Evolutionary conservation across 2,797 vertebrate species (phyloP), one percentile per base, ranked within the genome.

Genomic region (Hypotaenidia okinawae): DNA sequence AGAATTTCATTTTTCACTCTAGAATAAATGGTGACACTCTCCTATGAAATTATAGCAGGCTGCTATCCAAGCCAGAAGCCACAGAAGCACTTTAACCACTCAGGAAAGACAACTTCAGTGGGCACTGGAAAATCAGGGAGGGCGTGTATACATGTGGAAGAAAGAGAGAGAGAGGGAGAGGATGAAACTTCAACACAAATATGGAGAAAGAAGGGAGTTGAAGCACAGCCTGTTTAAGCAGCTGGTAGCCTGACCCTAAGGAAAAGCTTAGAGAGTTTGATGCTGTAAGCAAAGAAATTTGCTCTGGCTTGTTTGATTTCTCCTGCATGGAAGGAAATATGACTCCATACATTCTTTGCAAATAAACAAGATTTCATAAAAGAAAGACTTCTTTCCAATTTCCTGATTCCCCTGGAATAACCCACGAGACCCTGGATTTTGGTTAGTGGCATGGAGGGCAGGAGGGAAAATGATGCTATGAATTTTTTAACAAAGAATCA

Each of bases 401-500:
- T 92, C 59, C n/a, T 0, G 8, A n/a, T 85, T 95, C n/a, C 57
- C 5, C 8, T 76, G 57, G 24, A 95, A 77, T 70, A 92, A 93
- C 59, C 55, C n/a, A 35, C 24, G 68, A 47, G 6, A 15, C 47
- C 43, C 57, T 79, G 63, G 90, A 75, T 89, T 95, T 90, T 90
- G 43, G 63, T 82, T 64, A 76, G 43, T 0, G 1, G 43, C 52
- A 77, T 55, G 21, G 33, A 76, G 21, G 9, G 17, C 55, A 84
- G 52, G 58, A 92, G 39, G 59, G 72, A 92, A 94, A 94, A 89
- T 33, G 67, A 90, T 67, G 47, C 24, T 69, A 62, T 63, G 55
- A 88, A 76, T 93, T 91, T 96, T 94, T 90, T 52, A 90, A 95
- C 33, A 68, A 78, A 94, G 73, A 67, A 62, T 72, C n/a, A 35